A percentile compares a stretch with the other conserved stretches of the same genome.
These are phyloP conservation scores for Microcebus tavaratra DNA, from an alignment of 2,113 vertebrate genomes.

Conservation along the genomic window DNA sequence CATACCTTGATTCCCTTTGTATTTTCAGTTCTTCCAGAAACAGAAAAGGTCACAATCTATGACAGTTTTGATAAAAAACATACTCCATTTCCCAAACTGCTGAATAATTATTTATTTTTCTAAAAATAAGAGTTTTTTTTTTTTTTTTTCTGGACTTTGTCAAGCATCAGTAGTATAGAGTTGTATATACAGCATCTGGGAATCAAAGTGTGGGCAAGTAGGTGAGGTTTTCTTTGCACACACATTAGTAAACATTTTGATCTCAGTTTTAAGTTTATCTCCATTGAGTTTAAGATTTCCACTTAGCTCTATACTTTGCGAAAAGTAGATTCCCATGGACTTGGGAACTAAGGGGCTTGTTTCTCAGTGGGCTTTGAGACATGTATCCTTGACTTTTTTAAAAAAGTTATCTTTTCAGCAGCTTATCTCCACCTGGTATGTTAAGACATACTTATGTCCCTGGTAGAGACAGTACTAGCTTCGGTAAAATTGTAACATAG, in stretches of 20 bases:
- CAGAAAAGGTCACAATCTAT: constrained; percentile 37
- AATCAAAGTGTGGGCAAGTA: not conserved
- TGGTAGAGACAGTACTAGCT: not conserved
- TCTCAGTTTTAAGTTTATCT: constrained; percentile 25
- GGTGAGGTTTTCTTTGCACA: constrained; percentile 18
- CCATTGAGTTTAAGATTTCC: constrained; percentile 10
- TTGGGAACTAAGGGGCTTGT: not conserved
- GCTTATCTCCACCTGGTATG: not conserved
- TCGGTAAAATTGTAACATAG: not conserved
- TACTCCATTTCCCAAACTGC: not conserved
- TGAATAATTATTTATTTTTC: constrained; percentile 40
- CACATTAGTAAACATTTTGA: not conserved
- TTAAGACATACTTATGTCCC: not conserved
- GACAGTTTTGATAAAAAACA: constrained; percentile 26
- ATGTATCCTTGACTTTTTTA: not conserved
- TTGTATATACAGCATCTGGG: not conserved
- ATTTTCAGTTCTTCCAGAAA: constrained; percentile 58
- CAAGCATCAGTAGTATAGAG: not conserved
- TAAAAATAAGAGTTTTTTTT: not conserved
- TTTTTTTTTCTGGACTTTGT: too few species aligned
- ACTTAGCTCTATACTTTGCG: not conserved
- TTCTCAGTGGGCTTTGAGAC: not conserved
- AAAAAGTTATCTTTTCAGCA: not conserved
- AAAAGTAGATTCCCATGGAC: not conserved
- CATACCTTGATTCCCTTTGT: constrained; percentile 28